Evolutionary conservation across 2,113 vertebrate genomes (phyloP).

Genomic region (Ibidorhyncha struthersii): DNA sequence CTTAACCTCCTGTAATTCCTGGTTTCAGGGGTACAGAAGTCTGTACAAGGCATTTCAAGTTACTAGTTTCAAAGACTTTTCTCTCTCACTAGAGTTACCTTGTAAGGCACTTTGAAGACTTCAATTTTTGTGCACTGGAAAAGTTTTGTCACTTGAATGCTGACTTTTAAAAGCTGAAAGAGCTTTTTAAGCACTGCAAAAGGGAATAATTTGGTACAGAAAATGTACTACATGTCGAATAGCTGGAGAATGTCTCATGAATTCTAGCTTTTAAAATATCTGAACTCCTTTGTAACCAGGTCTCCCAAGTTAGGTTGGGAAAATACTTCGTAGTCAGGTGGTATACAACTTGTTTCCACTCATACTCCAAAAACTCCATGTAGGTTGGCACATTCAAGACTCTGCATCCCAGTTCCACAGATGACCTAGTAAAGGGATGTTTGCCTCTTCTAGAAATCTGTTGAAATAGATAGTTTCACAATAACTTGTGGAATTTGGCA

Average conservation of each 20-base stretch:
- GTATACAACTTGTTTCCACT: not conserved
- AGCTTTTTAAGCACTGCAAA: not conserved
- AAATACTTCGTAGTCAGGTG: fast-evolving
- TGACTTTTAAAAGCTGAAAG: not conserved
- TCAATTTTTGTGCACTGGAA: not conserved
- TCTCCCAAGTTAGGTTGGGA: not conserved
- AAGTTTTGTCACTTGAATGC: not conserved
- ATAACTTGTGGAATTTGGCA: not conserved
- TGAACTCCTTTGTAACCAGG: not conserved
- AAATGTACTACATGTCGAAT: not conserved
- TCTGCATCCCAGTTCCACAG: fast-evolving
- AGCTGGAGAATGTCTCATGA: not conserved
- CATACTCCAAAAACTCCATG: fast-evolving
- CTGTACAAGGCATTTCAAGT: not conserved
- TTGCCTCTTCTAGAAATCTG: not conserved
- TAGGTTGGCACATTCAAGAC: not conserved
- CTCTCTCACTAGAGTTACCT: not conserved
- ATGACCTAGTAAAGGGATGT: not conserved
- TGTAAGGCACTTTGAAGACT: not conserved
- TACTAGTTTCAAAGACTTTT: not conserved
- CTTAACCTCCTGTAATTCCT: not conserved
- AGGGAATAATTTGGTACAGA: not conserved
- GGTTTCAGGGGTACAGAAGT: not conserved
- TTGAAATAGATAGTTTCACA: not conserved
- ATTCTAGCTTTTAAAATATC: not conserved